Percentiles rank a stretch among this genome's conserved stretches.
These are phyloP conservation scores for Chrysomela aeneicollis DNA, from an alignment of 2,888 invertebrate species.

Conservation along the genomic window DNA sequence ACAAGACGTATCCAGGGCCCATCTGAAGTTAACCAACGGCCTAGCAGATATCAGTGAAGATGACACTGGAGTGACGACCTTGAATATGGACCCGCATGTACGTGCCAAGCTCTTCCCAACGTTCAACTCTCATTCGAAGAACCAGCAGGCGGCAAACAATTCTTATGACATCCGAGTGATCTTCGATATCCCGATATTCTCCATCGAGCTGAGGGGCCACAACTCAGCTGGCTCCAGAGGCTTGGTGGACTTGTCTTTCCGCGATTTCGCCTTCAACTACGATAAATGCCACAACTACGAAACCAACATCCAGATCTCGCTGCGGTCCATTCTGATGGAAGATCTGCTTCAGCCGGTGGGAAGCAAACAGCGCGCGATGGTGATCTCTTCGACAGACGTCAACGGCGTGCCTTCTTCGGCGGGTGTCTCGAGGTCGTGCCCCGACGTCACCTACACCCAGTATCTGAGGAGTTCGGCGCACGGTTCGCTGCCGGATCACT, in stretches of 20 bases:
- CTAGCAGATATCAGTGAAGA: conserved; percentile 60
- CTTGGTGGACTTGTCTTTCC: conserved; percentile 84
- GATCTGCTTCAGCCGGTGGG: conserved; percentile 82
- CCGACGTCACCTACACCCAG: conserved; percentile 67
- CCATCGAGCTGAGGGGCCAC: conserved; percentile 79
- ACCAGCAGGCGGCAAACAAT: conserved; percentile 24
- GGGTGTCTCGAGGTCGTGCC: conserved; percentile 83
- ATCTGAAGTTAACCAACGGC: conserved; percentile 44
- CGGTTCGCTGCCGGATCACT: conserved; percentile 69
- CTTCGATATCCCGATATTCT: conserved; percentile 78
- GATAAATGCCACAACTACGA: conserved; percentile 73
- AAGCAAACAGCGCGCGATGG: conserved; percentile 79
- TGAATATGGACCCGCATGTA: conserved; percentile 71
- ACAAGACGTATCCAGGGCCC: conserved; percentile 49
- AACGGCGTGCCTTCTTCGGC: conserved; percentile 57
- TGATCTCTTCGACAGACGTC: conserved; percentile 67
- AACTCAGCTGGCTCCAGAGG: conserved; percentile 74
- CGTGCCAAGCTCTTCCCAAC: conserved; percentile 65
- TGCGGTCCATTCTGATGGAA: conserved; percentile 89
- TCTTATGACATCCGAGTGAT: conserved; percentile 60
- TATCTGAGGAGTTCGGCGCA: conserved; percentile 48
- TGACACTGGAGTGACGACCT: conserved; percentile 62
- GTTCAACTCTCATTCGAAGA: conserved; percentile 30
- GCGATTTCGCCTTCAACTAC: conserved; percentile 81
- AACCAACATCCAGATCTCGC: conserved; percentile 79